Conservation (phyloP, 2,797 vertebrate species). For the Serranus cabrilla region DNA sequence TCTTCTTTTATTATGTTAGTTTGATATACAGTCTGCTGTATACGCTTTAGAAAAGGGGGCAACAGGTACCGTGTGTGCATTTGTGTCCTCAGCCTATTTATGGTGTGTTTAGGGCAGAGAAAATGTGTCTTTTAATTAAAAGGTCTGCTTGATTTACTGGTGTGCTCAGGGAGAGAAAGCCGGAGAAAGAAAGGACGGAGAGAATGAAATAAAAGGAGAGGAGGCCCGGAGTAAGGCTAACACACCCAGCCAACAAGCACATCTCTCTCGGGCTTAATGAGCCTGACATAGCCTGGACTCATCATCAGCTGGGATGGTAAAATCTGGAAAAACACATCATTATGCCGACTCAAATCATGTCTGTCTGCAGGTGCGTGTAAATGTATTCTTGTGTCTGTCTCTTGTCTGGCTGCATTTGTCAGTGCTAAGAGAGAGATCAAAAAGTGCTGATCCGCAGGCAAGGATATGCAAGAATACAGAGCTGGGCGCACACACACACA, state of each 20-base stretch:
- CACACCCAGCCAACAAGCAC: conserved; percentile 41
- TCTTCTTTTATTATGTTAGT: conserved; percentile 18
- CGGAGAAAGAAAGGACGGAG: conserved; percentile 28
- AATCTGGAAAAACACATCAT: conserved; percentile 65
- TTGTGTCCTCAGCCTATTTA: conserved; percentile 44
- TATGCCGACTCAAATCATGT: conserved; percentile 39
- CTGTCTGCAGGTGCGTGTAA: conserved; percentile 39
- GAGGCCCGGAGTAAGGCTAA: conserved; percentile 42
- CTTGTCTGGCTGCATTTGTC: conserved; percentile 48
- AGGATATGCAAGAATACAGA: conserved; percentile 25
- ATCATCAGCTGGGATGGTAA: conserved; percentile 53
- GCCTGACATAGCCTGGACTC: conserved; percentile 46
- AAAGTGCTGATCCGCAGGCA: conserved; percentile 50
- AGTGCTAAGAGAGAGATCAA: conserved; percentile 57
- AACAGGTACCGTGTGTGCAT: background rate
- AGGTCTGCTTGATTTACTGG: conserved; percentile 72
- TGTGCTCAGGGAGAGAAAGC: conserved; percentile 32
- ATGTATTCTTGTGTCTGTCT: conserved; percentile 53
- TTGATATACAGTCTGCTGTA: conserved; percentile 32
- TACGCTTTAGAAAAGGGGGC: conserved; percentile 12
- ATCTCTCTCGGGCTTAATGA: conserved; percentile 60
- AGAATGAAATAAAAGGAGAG: conserved; percentile 41
- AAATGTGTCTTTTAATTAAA: conserved; percentile 80
- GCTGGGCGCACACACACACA: conserved; percentile 22
- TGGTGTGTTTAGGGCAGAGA: conserved; percentile 46